Evolutionary conservation across 2,888 invertebrate genomes (phyloP), one percentile per base, ranked within the genome.

Genomic region (Euproctis similis): DNA sequence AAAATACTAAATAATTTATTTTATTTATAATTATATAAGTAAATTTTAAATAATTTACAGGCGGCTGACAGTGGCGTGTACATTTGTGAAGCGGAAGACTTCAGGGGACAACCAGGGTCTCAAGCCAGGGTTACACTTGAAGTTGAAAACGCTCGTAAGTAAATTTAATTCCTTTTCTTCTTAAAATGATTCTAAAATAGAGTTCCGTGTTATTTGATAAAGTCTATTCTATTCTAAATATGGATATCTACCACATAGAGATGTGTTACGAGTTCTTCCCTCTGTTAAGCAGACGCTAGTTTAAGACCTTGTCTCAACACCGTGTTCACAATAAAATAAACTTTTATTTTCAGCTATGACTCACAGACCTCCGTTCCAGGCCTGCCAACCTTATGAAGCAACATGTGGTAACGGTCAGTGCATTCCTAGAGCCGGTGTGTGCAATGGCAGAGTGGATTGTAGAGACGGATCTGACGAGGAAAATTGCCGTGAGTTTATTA

Each of bases 351-450:
- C 46, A 73, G 70, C 49, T 2, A 10, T 27, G 1, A 49, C 53
- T 0, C 14, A 17, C 1, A 34, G 33, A 5, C 51, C 62, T 2
- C 34, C 48, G 0, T 56, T 44, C 36, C 10, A 26, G 0, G 35
- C 39, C 0, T 81, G 82, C 39, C 40, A 51, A 13, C 37, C 59
- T 0, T 13, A 91, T 35, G 90, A 96, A 73, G 93, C 95, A 0
- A 96, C 95, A 0, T 98, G 98, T 61, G 89, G 90, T 37, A 96
- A 94, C 59, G 95, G 95, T 25, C 91, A 96, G 49, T 98, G 98
- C 62, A 95, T 98, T 42, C 87, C 91, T 0, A 93, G 92, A 63
- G 78, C 88, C 9, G 87, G 88, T 29, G 90, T 95, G 10, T 96
- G 96, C 55, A 90, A 96, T 56, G 91, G 90, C 5, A 85, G 86